A percentile compares a stretch with the other conserved stretches of the same genome.
Conservation (phyloP, 2,888 invertebrate genomes). For the Lumbricus terrestris region DNA sequence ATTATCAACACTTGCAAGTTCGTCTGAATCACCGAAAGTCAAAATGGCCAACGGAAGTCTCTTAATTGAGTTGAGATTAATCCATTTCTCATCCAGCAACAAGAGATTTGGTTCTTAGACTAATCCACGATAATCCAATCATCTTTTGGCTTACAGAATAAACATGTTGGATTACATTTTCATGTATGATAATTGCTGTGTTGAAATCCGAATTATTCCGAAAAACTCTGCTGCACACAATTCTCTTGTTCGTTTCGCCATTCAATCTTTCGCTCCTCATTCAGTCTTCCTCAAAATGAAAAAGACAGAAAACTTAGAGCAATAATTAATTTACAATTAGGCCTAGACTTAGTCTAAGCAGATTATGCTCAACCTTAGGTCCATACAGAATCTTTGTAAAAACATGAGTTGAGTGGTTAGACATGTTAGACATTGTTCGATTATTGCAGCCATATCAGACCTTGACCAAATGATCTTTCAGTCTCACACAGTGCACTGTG, state of each 20-base stretch:
- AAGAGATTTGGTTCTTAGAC: background rate
- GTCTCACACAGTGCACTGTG: background rate
- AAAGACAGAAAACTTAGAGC: background rate
- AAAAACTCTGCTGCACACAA: background rate
- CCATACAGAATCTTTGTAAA: too few species aligned
- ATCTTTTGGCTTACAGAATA: background rate
- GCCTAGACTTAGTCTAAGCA: too few species aligned
- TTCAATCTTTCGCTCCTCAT: background rate
- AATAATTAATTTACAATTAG: background rate
- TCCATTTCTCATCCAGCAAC: background rate
- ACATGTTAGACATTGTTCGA: background rate
- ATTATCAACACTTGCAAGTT: background rate
- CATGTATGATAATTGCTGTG: background rate
- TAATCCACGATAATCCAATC: background rate
- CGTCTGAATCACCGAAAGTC: background rate
- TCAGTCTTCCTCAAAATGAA: background rate
- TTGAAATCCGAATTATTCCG: background rate
- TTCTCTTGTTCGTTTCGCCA: background rate
- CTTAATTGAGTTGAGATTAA: background rate
- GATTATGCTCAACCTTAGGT: too few species aligned
- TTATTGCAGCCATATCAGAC: background rate
- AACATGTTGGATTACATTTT: background rate
- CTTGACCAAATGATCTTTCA: background rate
- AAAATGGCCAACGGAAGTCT: background rate
- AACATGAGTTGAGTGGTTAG: background rate